A percentile compares a stretch with the other conserved stretches of the same genome.
Evolutionary conservation across 2,888 invertebrate genomes (phyloP).

Genomic region (Choreutis nemorana): DNA sequence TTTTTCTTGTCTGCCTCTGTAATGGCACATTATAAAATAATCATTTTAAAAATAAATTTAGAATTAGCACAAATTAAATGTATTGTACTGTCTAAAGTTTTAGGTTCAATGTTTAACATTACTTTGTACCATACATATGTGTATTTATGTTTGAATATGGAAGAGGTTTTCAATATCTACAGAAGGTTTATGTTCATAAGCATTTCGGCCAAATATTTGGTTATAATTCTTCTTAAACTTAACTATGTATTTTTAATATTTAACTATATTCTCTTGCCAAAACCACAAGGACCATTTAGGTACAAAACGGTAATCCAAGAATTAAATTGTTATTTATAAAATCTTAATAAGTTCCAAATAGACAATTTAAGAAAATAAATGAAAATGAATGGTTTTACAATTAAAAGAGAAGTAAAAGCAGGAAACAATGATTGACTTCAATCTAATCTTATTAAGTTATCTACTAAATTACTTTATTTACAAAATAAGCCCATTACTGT

Average conservation of each 20-base stretch:
- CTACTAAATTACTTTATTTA: conserved; percentile 14
- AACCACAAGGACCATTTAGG: too few relatives aligned
- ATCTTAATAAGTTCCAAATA: not conserved
- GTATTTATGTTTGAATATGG: too few relatives aligned
- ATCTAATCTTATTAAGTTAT: conserved; percentile 41
- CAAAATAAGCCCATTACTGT: conserved; percentile 13
- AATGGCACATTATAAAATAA: conserved; percentile 46
- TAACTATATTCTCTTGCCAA: too few relatives aligned
- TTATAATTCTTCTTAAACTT: too few relatives aligned
- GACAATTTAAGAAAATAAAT: conserved; percentile 6
- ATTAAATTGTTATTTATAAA: not conserved
- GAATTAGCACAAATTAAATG: too few relatives aligned
- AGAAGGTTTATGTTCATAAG: too few relatives aligned
- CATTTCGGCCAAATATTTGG: too few relatives aligned
- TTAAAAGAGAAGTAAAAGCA: conserved; percentile 21
- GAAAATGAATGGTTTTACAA: conserved; percentile 12
- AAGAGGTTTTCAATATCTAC: too few relatives aligned
- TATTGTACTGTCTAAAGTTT: too few relatives aligned
- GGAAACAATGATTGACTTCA: conserved; percentile 54
- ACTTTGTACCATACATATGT: conserved; percentile 48
- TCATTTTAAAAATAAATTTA: conserved; percentile 17
- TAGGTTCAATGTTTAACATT: conserved; percentile 28
- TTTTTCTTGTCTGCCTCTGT: conserved; percentile 34
- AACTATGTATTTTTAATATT: too few relatives aligned
- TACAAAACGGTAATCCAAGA: too few relatives aligned